A percentile compares a stretch with the other conserved stretches of the same genome.
These are phyloP conservation scores for Clusia tigrina DNA, from an alignment of 2,888 invertebrate genomes.

Conservation along the genomic window DNA sequence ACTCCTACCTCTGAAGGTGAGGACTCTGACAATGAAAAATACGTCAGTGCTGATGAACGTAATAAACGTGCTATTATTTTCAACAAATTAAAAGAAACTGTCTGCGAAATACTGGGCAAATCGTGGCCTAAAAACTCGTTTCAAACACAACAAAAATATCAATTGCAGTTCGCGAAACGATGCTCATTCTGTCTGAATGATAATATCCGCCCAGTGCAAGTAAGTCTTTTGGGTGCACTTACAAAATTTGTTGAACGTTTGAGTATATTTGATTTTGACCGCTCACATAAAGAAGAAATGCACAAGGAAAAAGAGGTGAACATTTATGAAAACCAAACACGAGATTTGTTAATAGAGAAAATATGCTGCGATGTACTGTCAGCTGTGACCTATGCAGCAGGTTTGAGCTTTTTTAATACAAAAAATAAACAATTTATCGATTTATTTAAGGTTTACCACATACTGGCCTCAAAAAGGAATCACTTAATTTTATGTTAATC, in stretches of 20 bases:
- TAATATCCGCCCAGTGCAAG: conserved; percentile 80
- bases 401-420: no score
- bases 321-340: conserved; percentile 55
- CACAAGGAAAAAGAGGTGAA: conserved; percentile 61
- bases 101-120: conserved; percentile 82
- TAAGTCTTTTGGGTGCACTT: conserved; percentile 76
- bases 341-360: conserved; percentile 65
- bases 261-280: conserved; percentile 52
- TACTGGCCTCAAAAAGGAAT: conserved; percentile 75
- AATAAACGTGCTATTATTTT: conserved; percentile 71
- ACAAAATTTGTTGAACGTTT: conserved; percentile 70
- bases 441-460: conserved; percentile 68
- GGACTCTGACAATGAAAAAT: conserved; percentile 63
- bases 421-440: no score
- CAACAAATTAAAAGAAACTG: conserved; percentile 77
- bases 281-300: no score
- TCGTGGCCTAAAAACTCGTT: conserved; percentile 79
- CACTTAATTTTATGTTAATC: conserved; percentile 72
- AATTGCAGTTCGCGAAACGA: conserved; percentile 76
- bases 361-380: conserved; percentile 68
- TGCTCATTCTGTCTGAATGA: conserved; percentile 73
- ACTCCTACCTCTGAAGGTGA: conserved; percentile 41
- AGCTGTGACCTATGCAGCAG: conserved; percentile 68
- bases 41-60: conserved; percentile 66
- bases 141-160: conserved; percentile 69